Conservation (phyloP, 2,797 vertebrate genomes). For the Lindbergichthys nudifrons region DNA sequence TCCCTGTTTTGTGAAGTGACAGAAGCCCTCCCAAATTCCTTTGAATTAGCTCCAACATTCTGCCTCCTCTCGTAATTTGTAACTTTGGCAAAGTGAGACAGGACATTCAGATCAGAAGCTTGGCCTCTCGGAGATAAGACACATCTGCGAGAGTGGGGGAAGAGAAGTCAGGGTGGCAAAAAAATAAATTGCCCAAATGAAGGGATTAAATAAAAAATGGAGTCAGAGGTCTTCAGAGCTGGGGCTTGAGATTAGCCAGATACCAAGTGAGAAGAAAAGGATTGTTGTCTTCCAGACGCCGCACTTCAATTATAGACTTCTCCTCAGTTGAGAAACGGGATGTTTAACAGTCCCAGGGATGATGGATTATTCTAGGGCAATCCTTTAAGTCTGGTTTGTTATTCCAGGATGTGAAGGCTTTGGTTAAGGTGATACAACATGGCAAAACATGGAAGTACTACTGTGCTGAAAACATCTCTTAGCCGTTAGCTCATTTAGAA, state of each 20-base stretch:
- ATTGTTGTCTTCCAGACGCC: constrained; percentile 62
- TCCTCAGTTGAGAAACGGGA: constrained; percentile 44
- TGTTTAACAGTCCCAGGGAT: constrained; percentile 59
- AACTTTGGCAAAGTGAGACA: constrained; percentile 54
- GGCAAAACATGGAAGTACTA: constrained; percentile 45
- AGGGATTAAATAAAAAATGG: constrained; percentile 64
- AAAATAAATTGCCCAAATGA: constrained; percentile 60
- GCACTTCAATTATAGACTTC: constrained; percentile 61
- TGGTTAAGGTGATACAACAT: constrained; percentile 49
- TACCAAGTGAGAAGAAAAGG: constrained; percentile 58
- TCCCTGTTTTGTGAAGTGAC: constrained; percentile 42
- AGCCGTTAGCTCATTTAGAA: constrained; percentile 28
- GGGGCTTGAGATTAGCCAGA: constrained; percentile 80
- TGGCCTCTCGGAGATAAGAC: constrained; percentile 67
- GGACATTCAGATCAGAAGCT: constrained; percentile 49
- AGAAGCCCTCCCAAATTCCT: constrained; percentile 48
- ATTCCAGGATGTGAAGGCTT: constrained; percentile 66
- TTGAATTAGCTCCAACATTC: constrained; percentile 45
- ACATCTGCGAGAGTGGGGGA: constrained; percentile 59
- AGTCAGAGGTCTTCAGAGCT: constrained; percentile 67
- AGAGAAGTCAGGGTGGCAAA: constrained; percentile 53
- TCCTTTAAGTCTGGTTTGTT: constrained; percentile 72
- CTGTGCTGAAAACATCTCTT: constrained; percentile 47
- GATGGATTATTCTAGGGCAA: constrained; percentile 59
- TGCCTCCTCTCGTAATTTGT: constrained; percentile 65